These are phyloP conservation scores for Lamellibrachia luymesi DNA, from an alignment of 1,140 invertebrate genomes.

Conservation along the genomic window DNA sequence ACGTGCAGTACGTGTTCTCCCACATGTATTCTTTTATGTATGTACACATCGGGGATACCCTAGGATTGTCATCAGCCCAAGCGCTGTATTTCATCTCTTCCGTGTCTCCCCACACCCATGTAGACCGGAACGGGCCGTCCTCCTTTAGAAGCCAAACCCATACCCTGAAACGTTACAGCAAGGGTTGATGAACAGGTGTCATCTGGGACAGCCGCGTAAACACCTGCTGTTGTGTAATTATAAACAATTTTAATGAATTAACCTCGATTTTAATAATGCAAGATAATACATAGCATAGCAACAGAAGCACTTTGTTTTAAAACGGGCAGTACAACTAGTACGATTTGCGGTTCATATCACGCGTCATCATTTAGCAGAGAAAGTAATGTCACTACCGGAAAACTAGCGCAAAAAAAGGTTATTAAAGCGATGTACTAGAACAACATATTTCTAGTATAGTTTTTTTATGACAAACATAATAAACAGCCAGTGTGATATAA, in stretches of 20 bases:
- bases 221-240: background rate
- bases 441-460: too few species aligned
- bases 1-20: background rate
- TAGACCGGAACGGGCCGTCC: background rate
- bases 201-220: background rate
- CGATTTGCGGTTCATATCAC: too few species aligned
- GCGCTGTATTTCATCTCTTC: background rate
- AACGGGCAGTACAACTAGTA: too few species aligned
- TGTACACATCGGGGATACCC: background rate
- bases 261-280: too few species aligned
- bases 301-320: too few species aligned
- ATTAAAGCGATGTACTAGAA: too few species aligned
- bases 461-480: too few species aligned
- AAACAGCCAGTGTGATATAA: too few species aligned
- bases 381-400: too few species aligned
- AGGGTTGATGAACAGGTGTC: background rate
- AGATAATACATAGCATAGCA: too few species aligned
- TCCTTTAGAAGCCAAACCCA: background rate
- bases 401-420: too few species aligned
- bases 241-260: background rate
- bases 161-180: background rate
- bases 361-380: too few species aligned
- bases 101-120: background rate
- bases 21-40: background rate
- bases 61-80: background rate